These are phyloP conservation scores for Anhinga anhinga DNA, from an alignment of 2,113 vertebrate genomes.

Conservation along the genomic window DNA sequence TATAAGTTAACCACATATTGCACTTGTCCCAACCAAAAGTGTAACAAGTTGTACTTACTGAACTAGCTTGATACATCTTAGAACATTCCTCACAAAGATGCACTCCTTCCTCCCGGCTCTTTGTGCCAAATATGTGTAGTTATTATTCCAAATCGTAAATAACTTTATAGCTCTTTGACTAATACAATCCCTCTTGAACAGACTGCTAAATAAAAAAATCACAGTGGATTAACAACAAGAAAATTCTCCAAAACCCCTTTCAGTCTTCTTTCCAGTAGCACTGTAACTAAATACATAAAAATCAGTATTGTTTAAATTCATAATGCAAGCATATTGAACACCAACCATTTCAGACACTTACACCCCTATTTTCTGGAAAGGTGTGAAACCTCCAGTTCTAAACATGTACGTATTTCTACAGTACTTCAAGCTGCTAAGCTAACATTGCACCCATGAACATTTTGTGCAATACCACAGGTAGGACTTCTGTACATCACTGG, in stretches of 20 bases:
- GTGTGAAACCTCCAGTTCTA: background rate
- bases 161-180: background rate
- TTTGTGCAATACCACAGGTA: constrained; percentile 30
- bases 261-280: background rate
- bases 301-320: background rate
- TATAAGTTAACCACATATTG: constrained; percentile 68
- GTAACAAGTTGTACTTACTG: constrained; percentile 1
- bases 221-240: background rate
- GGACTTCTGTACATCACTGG: constrained; percentile 34
- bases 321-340: background rate
- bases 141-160: background rate
- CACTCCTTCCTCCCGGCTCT: background rate
- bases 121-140: background rate
- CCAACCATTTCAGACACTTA: background rate
- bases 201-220: background rate
- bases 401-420: background rate
- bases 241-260: background rate
- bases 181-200: background rate
- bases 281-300: constrained; percentile 25
- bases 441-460: background rate
- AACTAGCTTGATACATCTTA: background rate
- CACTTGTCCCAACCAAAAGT: constrained; percentile 63
- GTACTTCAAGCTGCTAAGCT: constrained; percentile 14
- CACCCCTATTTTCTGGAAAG: background rate
- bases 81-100: background rate